Evolutionary conservation across 2,888 invertebrate genomes (phyloP), one percentile per base, ranked within the genome.

Genomic region (Keiferia lycopersicella): DNA sequence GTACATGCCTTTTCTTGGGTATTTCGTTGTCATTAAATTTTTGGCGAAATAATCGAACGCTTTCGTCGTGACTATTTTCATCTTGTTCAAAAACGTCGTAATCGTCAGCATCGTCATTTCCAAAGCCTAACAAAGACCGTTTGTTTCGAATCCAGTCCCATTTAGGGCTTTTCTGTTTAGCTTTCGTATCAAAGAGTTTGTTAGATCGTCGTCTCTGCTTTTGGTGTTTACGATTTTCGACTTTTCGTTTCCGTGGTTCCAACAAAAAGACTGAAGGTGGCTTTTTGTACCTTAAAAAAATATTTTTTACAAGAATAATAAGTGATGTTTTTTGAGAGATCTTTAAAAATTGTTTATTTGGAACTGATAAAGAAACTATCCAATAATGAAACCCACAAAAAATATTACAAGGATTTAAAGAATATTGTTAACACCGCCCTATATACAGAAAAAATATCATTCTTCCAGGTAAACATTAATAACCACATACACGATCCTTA

Each of bases 71-170:
- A 41, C 6, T 41, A n/a, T 10, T 39, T 39, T 18, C 10, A 1
- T 51, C 53, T 20, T 61, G 39, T 34, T n/a, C 51, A 50, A 61
- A 63, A 14, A 64, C 41, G 45, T 16, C 45, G 41, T 41, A 48
- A 48, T 45, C 58, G 11, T 59, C 64, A 2, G 75, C 71, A 16
- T 34, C 53, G 38, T 66, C 63, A 38, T 63, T 64, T 16, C 57
- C 16, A 18, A 58, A 1, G 30, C 39, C 56, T 22, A 51, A 30
- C 10, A 62, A 53, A n/a, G 62, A 63, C 1, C 45, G 11, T 18
- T 39, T 63, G 11, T 22, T 73, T 10, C 84, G 69, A 6, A 79
- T 77, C 82, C 81, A 82, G 62, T 80, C 69, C 79, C 81, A 82
- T 64, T 71, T 69, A 1, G 66, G 22, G 6, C 18, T 64, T n/a